Conservation (phyloP, 2,797 vertebrate genomes). For the Phylloscopus collybita region DNA sequence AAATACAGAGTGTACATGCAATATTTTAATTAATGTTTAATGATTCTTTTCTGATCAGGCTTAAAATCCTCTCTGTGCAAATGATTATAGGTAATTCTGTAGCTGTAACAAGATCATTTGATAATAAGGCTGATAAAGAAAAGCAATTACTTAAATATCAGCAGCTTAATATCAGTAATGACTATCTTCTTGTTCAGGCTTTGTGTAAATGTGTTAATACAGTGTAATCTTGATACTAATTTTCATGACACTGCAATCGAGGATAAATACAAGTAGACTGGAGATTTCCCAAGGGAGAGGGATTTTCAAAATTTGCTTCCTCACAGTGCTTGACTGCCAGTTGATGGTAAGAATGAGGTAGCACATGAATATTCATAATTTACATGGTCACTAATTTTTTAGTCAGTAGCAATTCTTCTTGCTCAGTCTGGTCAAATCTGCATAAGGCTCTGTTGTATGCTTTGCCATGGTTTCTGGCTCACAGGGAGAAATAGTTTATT, state of each 20-base stretch:
- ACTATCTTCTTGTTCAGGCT: constrained; percentile 23
- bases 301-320: background rate
- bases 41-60: constrained; percentile 35
- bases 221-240: constrained; percentile 15
- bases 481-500: background rate
- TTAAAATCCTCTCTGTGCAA: constrained; percentile 41
- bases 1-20: background rate
- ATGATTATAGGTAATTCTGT: constrained; percentile 51
- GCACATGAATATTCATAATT: background rate
- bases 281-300: background rate
- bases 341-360: background rate
- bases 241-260: background rate
- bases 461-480: background rate
- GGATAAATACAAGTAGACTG: background rate
- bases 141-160: constrained; percentile 48
- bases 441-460: background rate
- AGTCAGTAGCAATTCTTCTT: background rate
- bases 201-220: constrained; percentile 27
- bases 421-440: background rate
- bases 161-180: constrained; percentile 42
- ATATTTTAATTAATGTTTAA: constrained; percentile 53
- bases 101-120: constrained; percentile 52
- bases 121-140: constrained; percentile 52
- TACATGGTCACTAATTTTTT: background rate
- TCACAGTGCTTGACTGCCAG: background rate